Base-by-base conservation (phyloP, 2,797 vertebrate species). In the Coluber constrictor region DNA sequence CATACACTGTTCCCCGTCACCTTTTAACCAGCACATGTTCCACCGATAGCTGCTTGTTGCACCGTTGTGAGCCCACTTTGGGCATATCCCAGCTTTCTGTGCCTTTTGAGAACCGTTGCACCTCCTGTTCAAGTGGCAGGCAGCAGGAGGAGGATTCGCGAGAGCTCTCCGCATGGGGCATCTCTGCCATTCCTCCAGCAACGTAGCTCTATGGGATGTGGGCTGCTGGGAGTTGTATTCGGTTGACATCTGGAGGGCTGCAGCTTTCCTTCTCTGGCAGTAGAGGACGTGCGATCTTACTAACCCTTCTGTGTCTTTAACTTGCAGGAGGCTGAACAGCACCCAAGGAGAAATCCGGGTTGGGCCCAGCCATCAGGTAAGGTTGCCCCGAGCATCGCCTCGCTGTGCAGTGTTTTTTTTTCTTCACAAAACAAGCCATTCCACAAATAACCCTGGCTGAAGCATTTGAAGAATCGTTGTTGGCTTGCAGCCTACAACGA, bases 271-370 rank as follows among this genome's bases (percentile, higher is more conserved):
- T 10, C 18, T 43, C 32, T 2, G 2, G 70, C 2, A 60, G 57
- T 15, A 66, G 63, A 66, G 57, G 43, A 32, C 27, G 1, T 88
- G 47, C 3, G 88, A 93, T 29, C 61, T 1, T 90, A 93, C 61
- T 87, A 9, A 11, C 94, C 12, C 32, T 0, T 37, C n/a, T 93
- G 94, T 95, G 0, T 88, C n/a, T 91, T 93, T 92, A 29, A 18
- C 0, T 94, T 56, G 91, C 97, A 99, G 99, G 98, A 98, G 99
- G 98, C 97, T 99, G 94, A 99, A 99, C 98, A 99, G 99, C 97
- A 99, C 99, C 95, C 99, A 99, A 94, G 99, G 99, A 93, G 99
- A 99, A 97, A 99, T 99, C 97, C 98, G 99, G 96, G 99, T 99
- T 94, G 99, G 99, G 95, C 99, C 99, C 91, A 99, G 99, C 97